These are phyloP conservation scores for Agonopterix subpropinquella DNA, from an alignment of 2,888 invertebrate genomes.

Conservation along the genomic window DNA sequence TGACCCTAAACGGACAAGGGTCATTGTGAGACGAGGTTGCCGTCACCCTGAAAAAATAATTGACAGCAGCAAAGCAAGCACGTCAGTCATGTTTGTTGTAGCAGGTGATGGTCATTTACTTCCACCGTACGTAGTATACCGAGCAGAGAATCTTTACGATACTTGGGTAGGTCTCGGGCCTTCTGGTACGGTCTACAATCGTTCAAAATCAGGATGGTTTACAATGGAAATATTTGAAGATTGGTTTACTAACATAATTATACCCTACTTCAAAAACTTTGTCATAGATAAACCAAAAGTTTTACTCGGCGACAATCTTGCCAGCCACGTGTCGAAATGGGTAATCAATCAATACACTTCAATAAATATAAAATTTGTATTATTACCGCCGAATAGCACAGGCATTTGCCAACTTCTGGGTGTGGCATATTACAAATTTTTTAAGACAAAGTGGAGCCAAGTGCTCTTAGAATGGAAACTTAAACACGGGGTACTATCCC, in stretches of 20 bases:
- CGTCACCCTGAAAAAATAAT: conserved; percentile 11
- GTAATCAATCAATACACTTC: conserved; percentile 1
- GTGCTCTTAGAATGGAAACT: conserved; percentile 1
- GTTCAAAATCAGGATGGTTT: conserved; percentile 13
- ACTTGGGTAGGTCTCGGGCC: conserved; percentile 11
- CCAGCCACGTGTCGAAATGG: conserved; percentile 2
- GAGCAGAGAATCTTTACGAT: conserved; percentile 12
- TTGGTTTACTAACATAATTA: conserved; percentile 10
- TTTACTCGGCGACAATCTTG: conserved; percentile 4
- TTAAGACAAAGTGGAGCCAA: conserved; percentile 2
- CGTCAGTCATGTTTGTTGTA: conserved; percentile 12
- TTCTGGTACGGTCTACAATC: conserved; percentile 11
- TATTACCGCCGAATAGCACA: conserved; percentile 5
- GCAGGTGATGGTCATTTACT: conserved; percentile 11
- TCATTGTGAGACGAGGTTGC: conserved; percentile 6
- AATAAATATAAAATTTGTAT: conserved; percentile 4
- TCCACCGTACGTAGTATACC: conserved; percentile 12
- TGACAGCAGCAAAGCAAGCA: conserved; percentile 11
- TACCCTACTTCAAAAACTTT: conserved; percentile 4
- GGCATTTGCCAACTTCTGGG: conserved; percentile 5
- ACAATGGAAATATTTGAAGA: conserved; percentile 11
- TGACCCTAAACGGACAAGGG: conserved; percentile 13
- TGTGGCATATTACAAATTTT: conserved; percentile 3
- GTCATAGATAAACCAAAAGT: conserved; percentile 2
- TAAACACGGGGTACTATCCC: conserved; percentile 4